phyloP scores from a whole-genome alignment of 23 tunicate genomes.

The Oikopleura albicans region DNA sequence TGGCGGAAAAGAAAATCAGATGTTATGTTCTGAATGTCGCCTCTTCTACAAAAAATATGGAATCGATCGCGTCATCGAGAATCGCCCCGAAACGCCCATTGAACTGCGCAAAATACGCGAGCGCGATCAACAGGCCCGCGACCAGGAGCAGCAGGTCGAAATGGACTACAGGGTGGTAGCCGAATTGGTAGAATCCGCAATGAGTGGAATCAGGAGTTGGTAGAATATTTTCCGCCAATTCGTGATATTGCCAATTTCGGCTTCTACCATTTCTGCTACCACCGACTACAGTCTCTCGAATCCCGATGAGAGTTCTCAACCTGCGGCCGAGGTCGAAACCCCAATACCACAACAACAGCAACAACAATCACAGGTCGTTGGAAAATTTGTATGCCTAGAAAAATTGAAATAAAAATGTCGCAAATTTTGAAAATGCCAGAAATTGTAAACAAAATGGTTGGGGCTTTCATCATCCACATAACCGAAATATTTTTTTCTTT shows the following conservation, averaged over 20 bases:
- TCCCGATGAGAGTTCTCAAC: not conserved
- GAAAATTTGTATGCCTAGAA: too few species aligned
- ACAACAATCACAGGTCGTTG: too few species aligned
- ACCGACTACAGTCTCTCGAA: not conserved
- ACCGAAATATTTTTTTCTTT: too few species aligned
- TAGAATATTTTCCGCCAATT: too few species aligned
- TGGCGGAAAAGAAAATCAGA: slow-evolving; percentile 48
- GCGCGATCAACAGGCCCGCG: not conserved
- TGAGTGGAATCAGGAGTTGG: too few species aligned
- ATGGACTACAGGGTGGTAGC: not conserved
- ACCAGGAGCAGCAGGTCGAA: not conserved
- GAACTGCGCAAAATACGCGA: not conserved
- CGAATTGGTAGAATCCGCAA: too few species aligned
- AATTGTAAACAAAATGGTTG: too few species aligned
- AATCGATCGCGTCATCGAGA: slow-evolving; percentile 21
- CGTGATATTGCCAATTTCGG: too few species aligned
- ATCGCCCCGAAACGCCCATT: slow-evolving; percentile 15
- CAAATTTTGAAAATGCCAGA: too few species aligned
- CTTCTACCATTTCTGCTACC: too few species aligned
- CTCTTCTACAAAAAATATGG: slow-evolving; percentile 72
- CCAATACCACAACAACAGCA: not conserved
- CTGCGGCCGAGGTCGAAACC: not conserved
- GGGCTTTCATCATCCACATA: too few species aligned
- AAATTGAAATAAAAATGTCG: too few species aligned
- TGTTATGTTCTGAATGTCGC: slow-evolving; percentile 56